A percentile compares a stretch with the other conserved stretches of the same genome.
These are phyloP conservation scores for Halcyon malimbica DNA, from an alignment of 2,113 vertebrate species.

Conservation along the genomic window DNA sequence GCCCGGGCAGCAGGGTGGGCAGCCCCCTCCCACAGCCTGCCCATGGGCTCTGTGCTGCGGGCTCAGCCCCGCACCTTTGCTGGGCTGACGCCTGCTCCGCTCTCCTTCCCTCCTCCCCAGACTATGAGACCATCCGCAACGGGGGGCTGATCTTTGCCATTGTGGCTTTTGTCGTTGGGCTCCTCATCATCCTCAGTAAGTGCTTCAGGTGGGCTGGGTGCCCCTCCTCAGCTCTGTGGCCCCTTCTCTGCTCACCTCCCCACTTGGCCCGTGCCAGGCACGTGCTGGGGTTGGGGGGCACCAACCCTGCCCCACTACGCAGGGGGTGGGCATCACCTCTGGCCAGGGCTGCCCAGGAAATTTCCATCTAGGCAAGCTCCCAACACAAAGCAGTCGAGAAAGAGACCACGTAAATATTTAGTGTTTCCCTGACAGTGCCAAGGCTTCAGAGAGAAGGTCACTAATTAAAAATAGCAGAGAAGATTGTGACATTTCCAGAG, in stretches of 20 bases:
- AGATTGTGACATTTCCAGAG: conserved; percentile 35
- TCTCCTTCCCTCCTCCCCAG: conserved; percentile 38
- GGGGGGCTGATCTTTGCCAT: conserved; percentile 86
- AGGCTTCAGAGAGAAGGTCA: conserved; percentile 46
- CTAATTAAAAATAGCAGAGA: conserved; percentile 57
- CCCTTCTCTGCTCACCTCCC: background rate
- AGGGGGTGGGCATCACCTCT: background rate
- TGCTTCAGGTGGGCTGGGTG: background rate
- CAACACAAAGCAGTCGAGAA: background rate
- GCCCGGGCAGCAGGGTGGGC: background rate
- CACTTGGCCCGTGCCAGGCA: accelerated
- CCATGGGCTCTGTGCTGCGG: accelerated
- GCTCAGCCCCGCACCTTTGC: accelerated
- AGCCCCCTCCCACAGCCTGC: background rate
- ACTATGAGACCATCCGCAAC: conserved; percentile 81
- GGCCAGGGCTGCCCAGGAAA: background rate
- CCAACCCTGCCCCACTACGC: background rate
- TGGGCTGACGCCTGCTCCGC: background rate
- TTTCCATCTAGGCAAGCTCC: conserved; percentile 19
- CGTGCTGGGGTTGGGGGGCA: background rate
- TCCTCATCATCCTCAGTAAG: conserved; percentile 86
- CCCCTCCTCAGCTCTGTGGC: background rate
- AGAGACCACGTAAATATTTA: conserved; percentile 39
- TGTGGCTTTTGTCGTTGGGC: conserved; percentile 81
- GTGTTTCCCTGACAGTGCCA: conserved; percentile 9